Percentiles rank a stretch among this genome's conserved stretches.
Conservation (phyloP, 2,797 vertebrate species). For the Gastrophryne carolinensis region DNA sequence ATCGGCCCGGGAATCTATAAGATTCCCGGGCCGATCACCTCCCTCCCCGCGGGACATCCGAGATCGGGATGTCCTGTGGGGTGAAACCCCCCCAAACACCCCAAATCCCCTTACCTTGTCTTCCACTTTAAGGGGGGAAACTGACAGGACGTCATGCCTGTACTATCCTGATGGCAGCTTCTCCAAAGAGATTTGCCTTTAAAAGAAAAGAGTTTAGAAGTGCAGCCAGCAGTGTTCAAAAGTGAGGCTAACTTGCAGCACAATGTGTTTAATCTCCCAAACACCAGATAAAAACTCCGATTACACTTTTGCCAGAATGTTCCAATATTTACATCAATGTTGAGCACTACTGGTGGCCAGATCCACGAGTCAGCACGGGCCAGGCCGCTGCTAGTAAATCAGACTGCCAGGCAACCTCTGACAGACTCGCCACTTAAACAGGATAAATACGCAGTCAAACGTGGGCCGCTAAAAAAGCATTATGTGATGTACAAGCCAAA, state of each 20-base stretch:
- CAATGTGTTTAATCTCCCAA: neutral
- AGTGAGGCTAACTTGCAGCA: neutral
- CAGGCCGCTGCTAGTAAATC: neutral
- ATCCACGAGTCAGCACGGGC: neutral
- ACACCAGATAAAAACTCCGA: neutral
- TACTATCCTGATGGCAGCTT: too few relatives aligned
- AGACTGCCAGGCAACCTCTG: conserved; percentile 2
- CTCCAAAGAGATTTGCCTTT: too few relatives aligned
- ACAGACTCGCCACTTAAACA: conserved; percentile 67
- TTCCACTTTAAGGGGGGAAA: too few relatives aligned
- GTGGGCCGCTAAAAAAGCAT: conserved; percentile 69
- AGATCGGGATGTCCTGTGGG: too few relatives aligned
- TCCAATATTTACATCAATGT: neutral
- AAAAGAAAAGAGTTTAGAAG: too few relatives aligned
- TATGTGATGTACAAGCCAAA: conserved; percentile 73
- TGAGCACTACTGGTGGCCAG: neutral
- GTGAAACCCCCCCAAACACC: too few relatives aligned
- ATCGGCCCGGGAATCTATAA: too few relatives aligned
- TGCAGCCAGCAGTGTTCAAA: too few relatives aligned
- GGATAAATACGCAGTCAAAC: conserved; percentile 69
- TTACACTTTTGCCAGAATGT: neutral
- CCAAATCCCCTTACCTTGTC: too few relatives aligned
- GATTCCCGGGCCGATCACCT: too few relatives aligned
- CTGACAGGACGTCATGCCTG: too few relatives aligned
- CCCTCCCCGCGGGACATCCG: too few relatives aligned